phyloP scores from a whole-genome alignment of 1,140 invertebrate genomes.

The Coelopa frigida region DNA sequence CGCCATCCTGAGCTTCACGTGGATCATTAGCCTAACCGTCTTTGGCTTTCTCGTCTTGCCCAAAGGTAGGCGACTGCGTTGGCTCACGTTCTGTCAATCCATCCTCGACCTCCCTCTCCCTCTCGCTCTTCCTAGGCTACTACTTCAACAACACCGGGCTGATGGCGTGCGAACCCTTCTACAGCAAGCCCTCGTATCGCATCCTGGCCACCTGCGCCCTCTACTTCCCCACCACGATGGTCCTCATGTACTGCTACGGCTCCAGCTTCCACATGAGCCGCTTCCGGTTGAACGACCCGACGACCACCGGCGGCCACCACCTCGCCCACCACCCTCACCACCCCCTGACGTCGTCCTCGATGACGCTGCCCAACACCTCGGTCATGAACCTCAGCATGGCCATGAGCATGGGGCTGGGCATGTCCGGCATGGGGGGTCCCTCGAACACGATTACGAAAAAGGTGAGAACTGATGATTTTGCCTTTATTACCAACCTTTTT shows the following conservation, averaged over 20 bases:
- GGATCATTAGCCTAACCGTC: constrained; percentile 71
- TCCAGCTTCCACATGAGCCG: constrained; percentile 81
- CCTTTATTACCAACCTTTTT: background rate
- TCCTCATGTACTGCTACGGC: constrained; percentile 82
- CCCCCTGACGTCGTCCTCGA: constrained; percentile 11
- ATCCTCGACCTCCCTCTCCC: constrained; percentile 5
- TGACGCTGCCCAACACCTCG: constrained; percentile 19
- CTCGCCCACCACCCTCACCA: constrained; percentile 33
- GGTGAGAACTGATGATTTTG: constrained; percentile 18
- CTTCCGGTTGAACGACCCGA: constrained; percentile 56
- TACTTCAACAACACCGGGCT: constrained; percentile 79
- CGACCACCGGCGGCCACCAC: constrained; percentile 41
- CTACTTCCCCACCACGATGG: constrained; percentile 83
- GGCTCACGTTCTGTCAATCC: background rate
- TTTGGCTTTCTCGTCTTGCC: constrained; percentile 73
- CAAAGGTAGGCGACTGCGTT: constrained; percentile 48
- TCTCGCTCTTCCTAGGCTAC: constrained; percentile 50
- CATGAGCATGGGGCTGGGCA: constrained; percentile 41
- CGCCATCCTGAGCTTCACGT: constrained; percentile 70
- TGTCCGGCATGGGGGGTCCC: constrained; percentile 27
- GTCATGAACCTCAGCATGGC: constrained; percentile 40
- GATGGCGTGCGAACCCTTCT: constrained; percentile 79
- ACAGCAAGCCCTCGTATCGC: constrained; percentile 62
- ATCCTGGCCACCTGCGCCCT: constrained; percentile 76
- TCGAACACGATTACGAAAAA: constrained; percentile 44